Percentiles rank a stretch among this genome's conserved stretches.
phyloP scores from a whole-genome alignment of 2,113 vertebrate species.

The Ardeotis arabs region DNA sequence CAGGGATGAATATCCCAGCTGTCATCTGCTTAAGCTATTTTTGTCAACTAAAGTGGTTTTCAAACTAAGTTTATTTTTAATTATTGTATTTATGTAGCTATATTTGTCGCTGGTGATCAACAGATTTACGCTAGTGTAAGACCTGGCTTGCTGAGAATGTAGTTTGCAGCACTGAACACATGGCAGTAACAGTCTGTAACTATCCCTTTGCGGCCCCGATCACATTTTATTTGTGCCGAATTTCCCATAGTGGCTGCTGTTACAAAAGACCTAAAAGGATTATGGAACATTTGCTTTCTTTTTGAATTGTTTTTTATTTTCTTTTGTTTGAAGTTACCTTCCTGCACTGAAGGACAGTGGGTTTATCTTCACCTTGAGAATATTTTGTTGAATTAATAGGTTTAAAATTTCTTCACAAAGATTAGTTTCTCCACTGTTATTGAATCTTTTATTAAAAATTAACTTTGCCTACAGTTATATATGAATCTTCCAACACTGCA shows the following conservation, averaged over 20 bases:
- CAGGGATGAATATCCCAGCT: not conserved
- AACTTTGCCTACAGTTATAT: not conserved
- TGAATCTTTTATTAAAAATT: not conserved
- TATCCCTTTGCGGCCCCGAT: not conserved
- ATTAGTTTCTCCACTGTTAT: not conserved
- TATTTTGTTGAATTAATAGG: not conserved
- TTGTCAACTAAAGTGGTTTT: not conserved
- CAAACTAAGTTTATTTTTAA: conserved; percentile 5
- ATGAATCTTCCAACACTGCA: not conserved
- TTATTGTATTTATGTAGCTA: not conserved
- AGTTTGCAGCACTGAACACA: not conserved
- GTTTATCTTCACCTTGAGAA: not conserved
- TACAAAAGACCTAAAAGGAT: not conserved
- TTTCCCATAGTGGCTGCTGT: not conserved
- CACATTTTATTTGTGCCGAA: not conserved
- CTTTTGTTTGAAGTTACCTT: not conserved
- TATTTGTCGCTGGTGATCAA: not conserved
- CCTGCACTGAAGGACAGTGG: not conserved
- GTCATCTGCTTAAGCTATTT: not conserved
- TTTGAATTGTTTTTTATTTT: not conserved
- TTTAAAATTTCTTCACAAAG: not conserved
- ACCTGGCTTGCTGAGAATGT: not conserved
- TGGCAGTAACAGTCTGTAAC: not conserved
- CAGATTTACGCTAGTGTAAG: not conserved
- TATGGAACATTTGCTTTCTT: not conserved